phyloP scores from a whole-genome alignment of 1,140 invertebrate species.

The Araneus ventricosus region DNA sequence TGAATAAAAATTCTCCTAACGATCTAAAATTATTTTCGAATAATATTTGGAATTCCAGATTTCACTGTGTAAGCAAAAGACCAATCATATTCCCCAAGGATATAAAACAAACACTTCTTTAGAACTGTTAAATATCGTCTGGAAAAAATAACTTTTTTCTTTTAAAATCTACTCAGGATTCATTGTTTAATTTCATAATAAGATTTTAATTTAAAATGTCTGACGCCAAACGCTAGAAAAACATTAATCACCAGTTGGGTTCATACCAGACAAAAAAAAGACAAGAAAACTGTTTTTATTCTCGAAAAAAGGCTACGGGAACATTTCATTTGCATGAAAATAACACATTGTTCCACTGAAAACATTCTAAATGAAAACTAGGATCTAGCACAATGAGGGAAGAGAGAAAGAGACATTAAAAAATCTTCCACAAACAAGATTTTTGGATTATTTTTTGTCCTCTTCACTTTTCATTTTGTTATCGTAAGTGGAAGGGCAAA shows the following conservation, averaged over 20 bases:
- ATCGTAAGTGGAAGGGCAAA: slow-evolving; percentile 57
- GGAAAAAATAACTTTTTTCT: too few relatives aligned
- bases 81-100: too few relatives aligned
- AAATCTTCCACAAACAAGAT: slow-evolving; percentile 51
- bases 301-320: neutral
- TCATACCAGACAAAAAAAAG: neutral
- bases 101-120: too few relatives aligned
- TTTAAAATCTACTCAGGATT: neutral
- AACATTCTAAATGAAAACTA: slow-evolving; percentile 24
- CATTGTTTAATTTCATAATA: neutral
- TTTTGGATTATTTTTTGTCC: slow-evolving; percentile 14
- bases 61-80: too few relatives aligned
- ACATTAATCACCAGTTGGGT: neutral
- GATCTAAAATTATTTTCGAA: too few relatives aligned
- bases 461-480: neutral
- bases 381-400: neutral
- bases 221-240: neutral
- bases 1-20: too few relatives aligned
- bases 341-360: slow-evolving; percentile 35
- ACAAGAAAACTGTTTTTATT: neutral
- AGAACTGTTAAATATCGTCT: too few relatives aligned
- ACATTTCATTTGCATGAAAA: slow-evolving; percentile 44
- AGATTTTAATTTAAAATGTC: neutral
- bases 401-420: slow-evolving; percentile 29
- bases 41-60: too few relatives aligned